Evolutionary conservation across 2,797 vertebrate species (phyloP).

Genomic region (Crenuchus spilurus): DNA sequence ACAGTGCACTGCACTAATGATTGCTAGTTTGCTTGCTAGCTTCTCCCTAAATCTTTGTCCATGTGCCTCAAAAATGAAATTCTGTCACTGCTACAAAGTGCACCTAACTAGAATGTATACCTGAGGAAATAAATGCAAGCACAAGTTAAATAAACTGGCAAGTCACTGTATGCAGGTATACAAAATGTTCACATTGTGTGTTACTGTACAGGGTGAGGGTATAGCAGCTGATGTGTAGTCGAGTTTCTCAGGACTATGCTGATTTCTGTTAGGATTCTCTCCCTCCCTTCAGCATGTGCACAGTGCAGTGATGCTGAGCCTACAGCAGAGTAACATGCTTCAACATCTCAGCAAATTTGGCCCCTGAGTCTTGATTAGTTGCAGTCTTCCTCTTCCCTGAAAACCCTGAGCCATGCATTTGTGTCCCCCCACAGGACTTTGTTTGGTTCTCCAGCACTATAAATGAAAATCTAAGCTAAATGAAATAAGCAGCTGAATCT

Average conservation of each 20-base stretch:
- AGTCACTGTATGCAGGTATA: too few species aligned
- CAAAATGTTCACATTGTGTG: too few species aligned
- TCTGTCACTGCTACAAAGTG: too few species aligned
- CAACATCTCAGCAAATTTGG: background rate
- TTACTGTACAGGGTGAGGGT: background rate
- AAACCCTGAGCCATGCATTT: background rate
- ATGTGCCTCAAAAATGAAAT: too few species aligned
- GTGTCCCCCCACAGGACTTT: background rate
- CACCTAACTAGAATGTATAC: too few species aligned
- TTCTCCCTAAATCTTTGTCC: too few species aligned
- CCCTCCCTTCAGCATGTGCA: background rate
- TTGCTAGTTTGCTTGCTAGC: too few species aligned
- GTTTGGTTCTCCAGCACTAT: slow-evolving; percentile 24
- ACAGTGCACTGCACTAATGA: too few species aligned
- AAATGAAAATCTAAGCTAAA: slow-evolving; percentile 35
- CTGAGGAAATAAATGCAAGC: too few species aligned
- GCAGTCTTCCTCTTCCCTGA: background rate
- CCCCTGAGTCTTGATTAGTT: slow-evolving; percentile 4
- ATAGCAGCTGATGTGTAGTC: background rate
- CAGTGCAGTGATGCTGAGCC: background rate
- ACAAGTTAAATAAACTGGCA: too few species aligned
- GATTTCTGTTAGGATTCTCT: background rate
- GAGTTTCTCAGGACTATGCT: background rate
- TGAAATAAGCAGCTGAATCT: slow-evolving; percentile 39
- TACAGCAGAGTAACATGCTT: background rate